phyloP scores from a whole-genome alignment of 2,113 vertebrate genomes.

The Syngnathoides biaculeatus region DNA sequence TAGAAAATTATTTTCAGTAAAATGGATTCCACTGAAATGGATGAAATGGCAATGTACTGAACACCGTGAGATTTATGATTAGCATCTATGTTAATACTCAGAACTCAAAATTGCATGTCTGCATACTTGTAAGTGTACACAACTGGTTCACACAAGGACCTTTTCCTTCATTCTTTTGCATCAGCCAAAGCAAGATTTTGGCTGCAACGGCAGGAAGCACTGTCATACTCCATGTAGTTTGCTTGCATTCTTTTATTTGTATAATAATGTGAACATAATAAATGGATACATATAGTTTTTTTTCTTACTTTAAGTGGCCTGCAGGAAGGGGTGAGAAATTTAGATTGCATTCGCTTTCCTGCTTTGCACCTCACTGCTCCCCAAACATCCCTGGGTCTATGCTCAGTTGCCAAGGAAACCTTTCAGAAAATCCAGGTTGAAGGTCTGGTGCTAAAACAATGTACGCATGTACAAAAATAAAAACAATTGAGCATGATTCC shows the following conservation, averaged over 20 bases:
- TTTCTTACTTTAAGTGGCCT: conserved; percentile 8
- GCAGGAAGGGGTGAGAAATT: conserved; percentile 50
- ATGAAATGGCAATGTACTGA: neutral
- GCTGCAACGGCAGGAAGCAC: conserved; percentile 42
- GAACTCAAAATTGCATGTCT: conserved; percentile 19
- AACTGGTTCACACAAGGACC: conserved; percentile 38
- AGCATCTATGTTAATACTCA: conserved; percentile 40
- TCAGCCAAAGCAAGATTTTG: conserved; percentile 12
- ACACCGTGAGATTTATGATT: conserved; percentile 43
- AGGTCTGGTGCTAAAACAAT: conserved; percentile 42
- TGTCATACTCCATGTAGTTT: neutral
- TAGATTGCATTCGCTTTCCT: conserved; percentile 60
- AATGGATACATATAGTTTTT: too few species aligned
- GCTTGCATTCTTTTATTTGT: too few species aligned
- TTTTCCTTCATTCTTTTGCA: conserved; percentile 23
- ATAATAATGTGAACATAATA: too few species aligned
- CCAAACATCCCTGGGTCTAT: conserved; percentile 59
- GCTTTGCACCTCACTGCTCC: conserved; percentile 23
- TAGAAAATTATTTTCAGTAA: too few species aligned
- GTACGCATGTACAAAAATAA: neutral
- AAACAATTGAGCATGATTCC: neutral
- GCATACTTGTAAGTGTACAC: conserved; percentile 17
- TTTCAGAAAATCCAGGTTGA: conserved; percentile 33
- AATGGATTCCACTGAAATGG: too few species aligned
- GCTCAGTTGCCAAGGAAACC: conserved; percentile 61